Evolutionary conservation across 2,797 vertebrate species (phyloP).

Genomic region (Thunnus albacares): DNA sequence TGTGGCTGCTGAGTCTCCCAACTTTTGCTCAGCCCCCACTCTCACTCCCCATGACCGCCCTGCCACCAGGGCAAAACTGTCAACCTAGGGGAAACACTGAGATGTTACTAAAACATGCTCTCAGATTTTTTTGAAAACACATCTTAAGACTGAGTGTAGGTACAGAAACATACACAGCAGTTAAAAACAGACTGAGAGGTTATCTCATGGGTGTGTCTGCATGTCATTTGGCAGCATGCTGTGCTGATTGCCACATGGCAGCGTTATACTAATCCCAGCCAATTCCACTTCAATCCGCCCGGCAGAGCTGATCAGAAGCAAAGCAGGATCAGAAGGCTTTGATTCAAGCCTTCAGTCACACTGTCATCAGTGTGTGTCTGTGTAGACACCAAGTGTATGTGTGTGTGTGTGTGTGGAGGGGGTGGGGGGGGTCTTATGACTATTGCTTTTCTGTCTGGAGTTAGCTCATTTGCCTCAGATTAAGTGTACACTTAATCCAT

Average conservation of each 20-base stretch:
- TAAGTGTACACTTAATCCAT: not conserved
- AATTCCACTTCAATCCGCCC: conserved; percentile 66
- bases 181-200: conserved; percentile 17
- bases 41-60: too few species aligned
- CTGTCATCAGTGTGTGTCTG: conserved; percentile 16
- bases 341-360: conserved; percentile 55
- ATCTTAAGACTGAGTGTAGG: not conserved
- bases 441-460: not conserved
- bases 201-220: conserved; percentile 46
- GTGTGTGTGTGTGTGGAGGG: not conserved
- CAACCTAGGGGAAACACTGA: too few species aligned
- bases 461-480: not conserved
- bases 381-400: not conserved
- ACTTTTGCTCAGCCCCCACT: too few species aligned
- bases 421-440: too few species aligned
- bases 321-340: conserved; percentile 71
- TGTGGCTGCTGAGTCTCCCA: too few species aligned
- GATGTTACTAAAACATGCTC: not conserved
- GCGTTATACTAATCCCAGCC: conserved; percentile 56
- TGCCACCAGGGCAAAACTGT: too few species aligned
- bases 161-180: not conserved
- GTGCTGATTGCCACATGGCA: conserved; percentile 64
- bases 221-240: conserved; percentile 44
- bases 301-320: conserved; percentile 62
- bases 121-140: not conserved